phyloP scores from a whole-genome alignment of 2,888 invertebrate genomes.

The Sesia apiformis region DNA sequence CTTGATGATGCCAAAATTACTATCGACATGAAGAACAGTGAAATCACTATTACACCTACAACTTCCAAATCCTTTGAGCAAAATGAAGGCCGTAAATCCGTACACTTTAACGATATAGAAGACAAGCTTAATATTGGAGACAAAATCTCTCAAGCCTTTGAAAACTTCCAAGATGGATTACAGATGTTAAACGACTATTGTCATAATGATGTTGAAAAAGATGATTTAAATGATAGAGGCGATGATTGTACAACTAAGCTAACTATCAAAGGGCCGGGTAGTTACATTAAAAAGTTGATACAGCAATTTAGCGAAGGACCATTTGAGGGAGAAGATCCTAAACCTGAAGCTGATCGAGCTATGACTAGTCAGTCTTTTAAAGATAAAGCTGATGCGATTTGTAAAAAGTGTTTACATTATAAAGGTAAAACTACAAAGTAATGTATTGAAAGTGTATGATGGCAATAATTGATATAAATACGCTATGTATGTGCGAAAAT shows the following conservation, averaged over 20 bases:
- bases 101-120: conserved; percentile 39
- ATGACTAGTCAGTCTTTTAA: conserved; percentile 48
- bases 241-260: conserved; percentile 41
- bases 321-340: conserved; percentile 50
- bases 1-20: conserved; percentile 58
- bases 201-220: conserved; percentile 23
- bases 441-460: conserved; percentile 3
- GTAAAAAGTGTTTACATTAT: conserved; percentile 68
- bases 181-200: conserved; percentile 42
- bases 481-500: too few species aligned
- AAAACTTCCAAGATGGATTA: conserved; percentile 55
- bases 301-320: conserved; percentile 68
- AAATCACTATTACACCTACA: conserved; percentile 60
- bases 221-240: conserved; percentile 9
- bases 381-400: conserved; percentile 63
- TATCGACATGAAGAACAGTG: conserved; percentile 54
- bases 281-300: conserved; percentile 63
- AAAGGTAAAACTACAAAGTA: conserved; percentile 58
- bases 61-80: conserved; percentile 34
- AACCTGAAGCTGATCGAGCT: conserved; percentile 50
- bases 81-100: conserved; percentile 20
- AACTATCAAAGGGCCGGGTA: conserved; percentile 60
- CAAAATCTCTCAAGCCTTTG: conserved; percentile 46
- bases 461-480: too few species aligned
- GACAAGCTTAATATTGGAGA: conserved; percentile 53